Percentiles rank a stretch among this genome's conserved stretches.
phyloP scores from a whole-genome alignment of 1,140 invertebrate genomes.

The Drosophila rufa region DNA sequence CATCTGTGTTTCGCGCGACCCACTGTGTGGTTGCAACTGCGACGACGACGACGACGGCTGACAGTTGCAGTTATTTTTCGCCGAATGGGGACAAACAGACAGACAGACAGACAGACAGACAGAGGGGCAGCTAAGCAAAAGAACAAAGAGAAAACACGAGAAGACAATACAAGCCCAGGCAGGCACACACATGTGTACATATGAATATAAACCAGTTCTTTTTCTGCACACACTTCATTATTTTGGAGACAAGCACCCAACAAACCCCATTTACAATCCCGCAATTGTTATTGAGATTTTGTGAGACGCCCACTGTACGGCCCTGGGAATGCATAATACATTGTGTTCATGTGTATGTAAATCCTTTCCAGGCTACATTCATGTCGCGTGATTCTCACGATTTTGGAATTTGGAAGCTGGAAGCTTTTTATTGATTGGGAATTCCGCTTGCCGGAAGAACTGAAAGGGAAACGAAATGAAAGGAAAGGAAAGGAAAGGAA shows the following conservation, averaged over 20 bases:
- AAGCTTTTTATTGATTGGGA: slow-evolving; percentile 11
- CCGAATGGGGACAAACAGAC: slow-evolving; percentile 78
- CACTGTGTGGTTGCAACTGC: slow-evolving; percentile 37
- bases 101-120: slow-evolving; percentile 64
- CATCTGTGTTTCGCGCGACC: slow-evolving; percentile 7
- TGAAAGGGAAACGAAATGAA: slow-evolving; percentile 57
- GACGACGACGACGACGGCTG: slow-evolving; percentile 34
- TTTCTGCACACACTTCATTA: slow-evolving; percentile 80
- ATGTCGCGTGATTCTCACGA: slow-evolving; percentile 8
- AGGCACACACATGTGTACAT: slow-evolving; percentile 25
- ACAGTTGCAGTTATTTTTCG: slow-evolving; percentile 82
- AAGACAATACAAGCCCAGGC: slow-evolving; percentile 57
- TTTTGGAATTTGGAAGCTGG: background rate
- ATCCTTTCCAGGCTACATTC: slow-evolving; percentile 14
- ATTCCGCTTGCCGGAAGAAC: slow-evolving; percentile 29
- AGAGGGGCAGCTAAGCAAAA: slow-evolving; percentile 35
- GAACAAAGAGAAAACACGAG: slow-evolving; percentile 83
- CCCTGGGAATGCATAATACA: slow-evolving; percentile 16
- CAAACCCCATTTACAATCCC: slow-evolving; percentile 23
- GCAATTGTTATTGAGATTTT: slow-evolving; percentile 34
- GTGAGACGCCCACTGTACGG: slow-evolving; percentile 10
- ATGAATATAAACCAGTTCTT: slow-evolving; percentile 73
- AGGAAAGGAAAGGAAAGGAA: background rate
- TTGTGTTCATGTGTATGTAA: background rate
- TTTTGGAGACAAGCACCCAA: slow-evolving; percentile 40